Base-by-base conservation (phyloP, 2,797 vertebrate genomes). In the Limosa lapponica region DNA sequence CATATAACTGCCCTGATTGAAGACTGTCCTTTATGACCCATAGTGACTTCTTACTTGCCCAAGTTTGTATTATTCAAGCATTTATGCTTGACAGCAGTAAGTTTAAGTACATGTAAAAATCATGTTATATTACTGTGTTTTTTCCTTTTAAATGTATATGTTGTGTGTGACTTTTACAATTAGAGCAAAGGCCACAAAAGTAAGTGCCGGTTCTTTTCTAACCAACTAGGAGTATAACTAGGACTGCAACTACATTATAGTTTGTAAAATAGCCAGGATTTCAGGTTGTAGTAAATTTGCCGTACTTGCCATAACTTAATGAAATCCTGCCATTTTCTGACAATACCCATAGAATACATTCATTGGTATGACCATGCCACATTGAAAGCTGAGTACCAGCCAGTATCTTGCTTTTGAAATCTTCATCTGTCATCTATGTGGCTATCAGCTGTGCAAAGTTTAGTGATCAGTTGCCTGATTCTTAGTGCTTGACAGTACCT, bases 361-460 rank as follows among this genome's bases (percentile, higher is more conserved):
- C 17, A 51, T 4, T 39, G 28, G 7, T 61, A 3, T 66, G 16
- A 37, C 36, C 0, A 0, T 66, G 55, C 12, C 10, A 6, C 51
- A 30, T 2, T 5, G 4, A 84, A 83, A 91, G 39, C 11, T 13
- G 44, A 41, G 28, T 70, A 82, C 34, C n/a, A 87, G 34, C 11
- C 54, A 11, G n/a, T 81, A 49, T 46, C 54, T 69, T 57, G 20
- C 37, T 83, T 90, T 75, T 72, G 57, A 91, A 78, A 43, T 72
- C 34, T 74, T 81, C 41, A 49, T 8, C 32, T 87, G 16, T 83
- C 27, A 28, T 72, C 54, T 54, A 0, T 46, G 25, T 4, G 8
- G 58, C 41, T 46, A 51, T 75, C 65, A 79, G 19, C 34, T 79
- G 18, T 55, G 39, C 61, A 48, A 91, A 79, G n/a, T 65, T 67